A percentile compares a stretch with the other conserved stretches of the same genome.
These are phyloP conservation scores for Biston betularia DNA, from an alignment of 2,888 invertebrate genomes.

Conservation along the genomic window DNA sequence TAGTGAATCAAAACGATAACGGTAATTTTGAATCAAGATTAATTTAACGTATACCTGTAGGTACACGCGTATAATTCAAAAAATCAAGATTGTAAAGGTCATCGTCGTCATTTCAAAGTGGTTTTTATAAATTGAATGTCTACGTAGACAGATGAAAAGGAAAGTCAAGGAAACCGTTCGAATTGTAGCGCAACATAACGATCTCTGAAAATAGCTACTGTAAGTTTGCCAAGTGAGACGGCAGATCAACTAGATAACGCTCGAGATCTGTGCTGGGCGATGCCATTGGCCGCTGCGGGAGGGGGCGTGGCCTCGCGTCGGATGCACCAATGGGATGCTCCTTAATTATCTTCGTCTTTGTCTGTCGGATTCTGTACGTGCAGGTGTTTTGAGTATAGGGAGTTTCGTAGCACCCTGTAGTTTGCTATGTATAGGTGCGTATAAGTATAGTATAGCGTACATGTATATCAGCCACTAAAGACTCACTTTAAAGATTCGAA, in stretches of 20 bases:
- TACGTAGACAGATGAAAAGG: constrained; percentile 20
- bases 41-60: neutral
- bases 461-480: too few relatives aligned
- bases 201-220: constrained; percentile 74
- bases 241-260: constrained; percentile 85
- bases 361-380: constrained; percentile 82
- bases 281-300: constrained; percentile 71
- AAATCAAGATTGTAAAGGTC: neutral
- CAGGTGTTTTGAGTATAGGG: constrained; percentile 57
- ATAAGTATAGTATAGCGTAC: too few relatives aligned
- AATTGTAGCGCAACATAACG: constrained; percentile 50
- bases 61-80: neutral
- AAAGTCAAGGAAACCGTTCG: constrained; percentile 38
- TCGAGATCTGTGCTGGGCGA: constrained; percentile 84
- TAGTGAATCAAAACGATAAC: neutral
- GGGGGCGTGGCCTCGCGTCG: constrained; percentile 80
- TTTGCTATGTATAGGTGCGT: neutral
- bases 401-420: constrained; percentile 23
- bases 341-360: constrained; percentile 85
- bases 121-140: constrained; percentile 9
- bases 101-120: constrained; percentile 1
- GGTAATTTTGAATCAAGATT: neutral
- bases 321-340: constrained; percentile 87
- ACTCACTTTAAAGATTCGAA: too few relatives aligned
- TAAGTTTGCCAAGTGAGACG: constrained; percentile 77